Evolutionary conservation across 64 coral and sea anemone genomes (phyloP).

Genomic region (Acropora tenuis): DNA sequence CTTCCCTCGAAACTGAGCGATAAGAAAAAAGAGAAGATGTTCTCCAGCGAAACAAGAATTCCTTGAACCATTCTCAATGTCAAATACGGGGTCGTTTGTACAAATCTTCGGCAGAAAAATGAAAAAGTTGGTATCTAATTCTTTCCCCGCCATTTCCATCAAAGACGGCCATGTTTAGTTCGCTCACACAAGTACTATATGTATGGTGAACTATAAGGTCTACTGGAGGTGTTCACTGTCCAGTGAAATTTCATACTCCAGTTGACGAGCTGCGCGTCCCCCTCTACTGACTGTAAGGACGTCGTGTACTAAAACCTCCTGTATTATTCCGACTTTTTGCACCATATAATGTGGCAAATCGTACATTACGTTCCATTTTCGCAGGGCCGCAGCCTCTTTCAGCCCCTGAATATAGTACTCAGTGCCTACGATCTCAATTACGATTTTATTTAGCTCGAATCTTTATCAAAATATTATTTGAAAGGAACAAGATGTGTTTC

Average conservation of each 20-base stretch:
- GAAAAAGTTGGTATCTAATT: constrained; percentile 89
- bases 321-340: no score
- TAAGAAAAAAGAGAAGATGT: constrained; percentile 80
- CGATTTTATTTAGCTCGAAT: no score
- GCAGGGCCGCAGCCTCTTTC: no score
- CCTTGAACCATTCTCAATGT: constrained; percentile 83
- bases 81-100: constrained; percentile 76
- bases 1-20: constrained; percentile 90
- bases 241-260: neutral
- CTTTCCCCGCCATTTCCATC: constrained; percentile 70
- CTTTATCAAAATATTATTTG: no score
- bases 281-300: no score
- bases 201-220: neutral
- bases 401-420: no score
- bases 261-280: no score
- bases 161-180: constrained; percentile 45
- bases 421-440: no score
- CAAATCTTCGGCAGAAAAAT: constrained; percentile 82
- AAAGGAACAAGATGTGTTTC: no score
- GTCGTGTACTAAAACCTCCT: no score
- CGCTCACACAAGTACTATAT: neutral
- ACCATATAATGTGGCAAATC: no score
- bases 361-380: no score
- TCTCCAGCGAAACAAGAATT: constrained; percentile 91
- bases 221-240: constrained; percentile 31